Base-by-base conservation (phyloP, 1,140 invertebrate species). In the Drosophila eugracilis region DNA sequence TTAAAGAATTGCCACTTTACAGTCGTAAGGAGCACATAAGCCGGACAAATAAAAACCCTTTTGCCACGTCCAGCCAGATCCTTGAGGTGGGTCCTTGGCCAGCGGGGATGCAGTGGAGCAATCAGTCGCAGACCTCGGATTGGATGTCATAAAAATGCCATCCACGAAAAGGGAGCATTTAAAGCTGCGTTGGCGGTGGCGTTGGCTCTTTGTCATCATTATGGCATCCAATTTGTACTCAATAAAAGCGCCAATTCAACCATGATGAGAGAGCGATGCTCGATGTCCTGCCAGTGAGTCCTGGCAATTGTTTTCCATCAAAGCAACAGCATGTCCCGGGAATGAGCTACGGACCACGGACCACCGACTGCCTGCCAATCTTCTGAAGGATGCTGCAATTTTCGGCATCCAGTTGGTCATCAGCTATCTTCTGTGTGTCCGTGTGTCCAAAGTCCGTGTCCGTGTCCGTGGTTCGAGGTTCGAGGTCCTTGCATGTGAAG, bases 1-100 rank as follows among this genome's bases (percentile, higher is more conserved):
- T 77, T 85, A 74, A 85, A 85, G 80, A 85, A 85, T 86, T 86
- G 80, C 80, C 81, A 85, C 80, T 85, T 85, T 86, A 69, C 77
- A 85, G 81, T 86, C 80, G 80, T 85, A 85, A 85, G 80, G 77
- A 86, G 66, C 80, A 81, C 80, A 85, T 85, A 86, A 85, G 73
- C 80, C 80, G 81, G 62, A 58, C 72, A 86, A 80, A 86, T 86
- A 86, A 85, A 85, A 85, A 77, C 66, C 76, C 57, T 65, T 74
- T 62, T 32, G 24, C 21, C 28, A 34, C n/a, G 24, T 14, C 54
- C 39, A n/a, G n/a, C n/a, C 15, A 15, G 28, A 63, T 57, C 42
- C 62, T 72, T 49, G 48, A 52, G 57, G 19, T 60, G 36, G 42
- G 39, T 28, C 37, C 26, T 22, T 15, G n/a, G 21, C 10, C 41